These are phyloP conservation scores for Chouioia cunea DNA, from an alignment of 2,888 invertebrate genomes.

Conservation along the genomic window DNA sequence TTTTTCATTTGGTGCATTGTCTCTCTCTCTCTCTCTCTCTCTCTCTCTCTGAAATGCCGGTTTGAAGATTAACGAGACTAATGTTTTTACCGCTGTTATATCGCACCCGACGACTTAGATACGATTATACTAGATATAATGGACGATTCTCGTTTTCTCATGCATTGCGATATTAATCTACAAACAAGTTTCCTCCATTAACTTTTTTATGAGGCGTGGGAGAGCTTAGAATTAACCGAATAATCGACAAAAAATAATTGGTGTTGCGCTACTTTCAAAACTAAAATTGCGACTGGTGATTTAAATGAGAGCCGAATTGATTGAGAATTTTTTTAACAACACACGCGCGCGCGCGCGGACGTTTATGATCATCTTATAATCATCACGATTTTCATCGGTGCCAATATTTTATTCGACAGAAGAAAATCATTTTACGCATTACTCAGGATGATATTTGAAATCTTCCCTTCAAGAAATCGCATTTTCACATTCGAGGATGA, in stretches of 20 bases:
- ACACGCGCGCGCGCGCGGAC: no score
- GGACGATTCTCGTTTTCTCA: not conserved
- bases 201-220: not conserved
- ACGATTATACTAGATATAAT: constrained; percentile 13
- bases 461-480: constrained; percentile 9
- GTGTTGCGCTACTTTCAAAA: no score
- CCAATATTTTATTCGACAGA: not conserved
- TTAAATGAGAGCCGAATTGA: no score
- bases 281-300: no score
- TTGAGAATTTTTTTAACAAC: no score
- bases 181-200: constrained; percentile 14
- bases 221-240: not conserved
- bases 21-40: no score
- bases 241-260: not conserved
- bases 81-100: constrained; percentile 3
- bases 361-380: not conserved
- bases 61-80: constrained; percentile 21
- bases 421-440: constrained; percentile 24
- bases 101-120: not conserved
- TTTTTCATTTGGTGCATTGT: not conserved
- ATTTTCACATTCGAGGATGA: constrained; percentile 3
- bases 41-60: no score
- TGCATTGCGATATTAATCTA: not conserved
- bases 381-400: constrained; percentile 22
- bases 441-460: constrained; percentile 32